Evolutionary conservation across 2,113 vertebrate genomes (phyloP).

Genomic region (Antechinus stuartii): DNA sequence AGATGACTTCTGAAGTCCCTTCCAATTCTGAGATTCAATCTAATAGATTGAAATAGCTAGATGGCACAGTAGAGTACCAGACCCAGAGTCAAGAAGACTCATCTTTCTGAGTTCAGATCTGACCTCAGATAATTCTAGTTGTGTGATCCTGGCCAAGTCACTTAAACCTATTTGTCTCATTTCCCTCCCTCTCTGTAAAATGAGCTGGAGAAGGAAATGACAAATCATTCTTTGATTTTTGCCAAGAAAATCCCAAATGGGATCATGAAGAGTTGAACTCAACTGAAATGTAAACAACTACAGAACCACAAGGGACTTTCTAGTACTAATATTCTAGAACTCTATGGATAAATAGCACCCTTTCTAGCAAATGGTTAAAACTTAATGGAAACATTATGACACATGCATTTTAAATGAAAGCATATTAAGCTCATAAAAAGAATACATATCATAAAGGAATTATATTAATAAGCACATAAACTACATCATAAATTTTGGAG

Average conservation of each 20-base stretch:
- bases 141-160: neutral
- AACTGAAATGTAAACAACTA: neutral
- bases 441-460: neutral
- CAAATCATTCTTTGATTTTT: neutral
- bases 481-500: neutral
- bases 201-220: neutral
- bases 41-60: neutral
- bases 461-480: neutral
- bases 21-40: neutral
- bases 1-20: neutral
- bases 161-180: neutral
- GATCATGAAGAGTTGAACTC: neutral
- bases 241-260: neutral
- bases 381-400: neutral
- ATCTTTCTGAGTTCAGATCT: neutral
- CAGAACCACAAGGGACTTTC: neutral
- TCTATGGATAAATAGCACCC: neutral
- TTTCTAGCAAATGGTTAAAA: neutral
- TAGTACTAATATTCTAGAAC: neutral
- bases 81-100: neutral
- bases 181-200: neutral
- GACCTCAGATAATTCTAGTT: neutral
- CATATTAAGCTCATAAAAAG: neutral
- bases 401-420: neutral
- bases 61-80: neutral